Evolutionary conservation across 2,797 vertebrate genomes (phyloP).

Genomic region (Percopsis omiscomaycus): DNA sequence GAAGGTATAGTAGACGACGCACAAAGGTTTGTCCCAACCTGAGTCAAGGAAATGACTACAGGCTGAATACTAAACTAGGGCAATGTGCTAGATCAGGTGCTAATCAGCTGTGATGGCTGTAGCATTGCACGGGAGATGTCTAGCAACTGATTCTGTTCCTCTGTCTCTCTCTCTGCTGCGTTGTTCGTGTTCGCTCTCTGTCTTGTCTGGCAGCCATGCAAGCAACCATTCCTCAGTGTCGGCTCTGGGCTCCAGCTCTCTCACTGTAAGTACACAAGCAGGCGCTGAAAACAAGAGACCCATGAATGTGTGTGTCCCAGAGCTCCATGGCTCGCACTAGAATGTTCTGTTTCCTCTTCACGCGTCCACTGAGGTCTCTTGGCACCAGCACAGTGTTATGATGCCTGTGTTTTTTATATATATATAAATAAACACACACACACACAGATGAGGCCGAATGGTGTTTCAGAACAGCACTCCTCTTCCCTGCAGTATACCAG

Average conservation of each 20-base stretch:
- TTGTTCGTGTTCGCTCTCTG: conserved; percentile 44
- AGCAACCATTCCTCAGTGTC: conserved; percentile 86
- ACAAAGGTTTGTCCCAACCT: background rate
- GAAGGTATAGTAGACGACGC: background rate
- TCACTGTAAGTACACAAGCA: conserved; percentile 80
- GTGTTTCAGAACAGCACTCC: background rate
- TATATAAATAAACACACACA: background rate
- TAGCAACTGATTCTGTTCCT: conserved; percentile 9
- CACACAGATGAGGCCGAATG: background rate
- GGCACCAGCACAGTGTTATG: no score
- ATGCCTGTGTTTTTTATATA: no score
- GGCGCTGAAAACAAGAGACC: no score
- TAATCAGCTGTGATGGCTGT: background rate
- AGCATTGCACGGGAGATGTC: background rate
- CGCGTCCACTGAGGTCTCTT: no score
- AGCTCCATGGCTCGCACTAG: no score
- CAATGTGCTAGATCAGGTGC: background rate
- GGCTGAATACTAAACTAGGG: background rate
- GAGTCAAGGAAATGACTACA: background rate
- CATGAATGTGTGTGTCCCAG: no score
- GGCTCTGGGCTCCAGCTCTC: conserved; percentile 79
- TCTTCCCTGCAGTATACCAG: conserved; percentile 77
- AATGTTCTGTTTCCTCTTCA: no score
- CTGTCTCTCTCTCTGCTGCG: conserved; percentile 11
- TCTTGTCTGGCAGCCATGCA: conserved; percentile 78